Percentiles rank a stretch among this genome's conserved stretches.
These are phyloP conservation scores for Macropus fuliginosus DNA, from an alignment of 2,797 vertebrate genomes.

Conservation along the genomic window DNA sequence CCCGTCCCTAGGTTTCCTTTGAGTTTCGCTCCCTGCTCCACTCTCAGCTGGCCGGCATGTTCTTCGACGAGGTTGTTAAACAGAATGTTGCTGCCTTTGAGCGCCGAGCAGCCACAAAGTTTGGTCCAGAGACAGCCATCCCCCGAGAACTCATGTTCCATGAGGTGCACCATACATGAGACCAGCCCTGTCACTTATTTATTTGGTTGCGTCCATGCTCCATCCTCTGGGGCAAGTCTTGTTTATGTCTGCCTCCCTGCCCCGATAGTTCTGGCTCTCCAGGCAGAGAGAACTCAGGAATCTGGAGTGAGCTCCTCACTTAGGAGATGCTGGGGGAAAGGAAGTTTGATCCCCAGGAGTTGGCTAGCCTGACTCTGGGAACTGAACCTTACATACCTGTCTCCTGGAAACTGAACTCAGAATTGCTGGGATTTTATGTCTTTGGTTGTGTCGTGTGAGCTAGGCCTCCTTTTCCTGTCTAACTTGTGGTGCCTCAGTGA, in stretches of 20 bases:
- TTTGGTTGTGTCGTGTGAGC: not conserved
- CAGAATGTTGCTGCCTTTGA: conserved; percentile 96
- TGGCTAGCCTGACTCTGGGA: not conserved
- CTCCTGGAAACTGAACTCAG: conserved; percentile 28
- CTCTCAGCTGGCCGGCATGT: conserved; percentile 94
- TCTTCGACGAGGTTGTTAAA: conserved; percentile 98
- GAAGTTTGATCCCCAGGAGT: conserved; percentile 5
- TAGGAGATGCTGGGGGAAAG: conserved; percentile 31
- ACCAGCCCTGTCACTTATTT: conserved; percentile 79
- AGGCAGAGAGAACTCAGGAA: conserved; percentile 18
- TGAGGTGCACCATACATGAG: conserved; percentile 95
- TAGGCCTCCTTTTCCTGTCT: not conserved
- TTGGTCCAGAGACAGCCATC: conserved; percentile 94
- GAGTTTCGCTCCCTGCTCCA: conserved; percentile 97
- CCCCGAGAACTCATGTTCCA: conserved; percentile 96
- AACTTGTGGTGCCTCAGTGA: conserved; percentile 19
- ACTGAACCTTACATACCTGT: not conserved
- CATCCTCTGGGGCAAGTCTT: conserved; percentile 51
- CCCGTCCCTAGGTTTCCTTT: conserved; percentile 92
- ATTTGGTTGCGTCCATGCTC: conserved; percentile 78
- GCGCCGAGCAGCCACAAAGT: conserved; percentile 90
- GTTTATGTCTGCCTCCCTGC: conserved; percentile 8
- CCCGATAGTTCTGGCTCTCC: not conserved
- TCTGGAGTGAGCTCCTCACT: conserved; percentile 1
- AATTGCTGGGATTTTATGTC: not conserved